A percentile compares a stretch with the other conserved stretches of the same genome.
Evolutionary conservation across 2,113 vertebrate genomes (phyloP).

Genomic region (Probosciger aterrimus): DNA sequence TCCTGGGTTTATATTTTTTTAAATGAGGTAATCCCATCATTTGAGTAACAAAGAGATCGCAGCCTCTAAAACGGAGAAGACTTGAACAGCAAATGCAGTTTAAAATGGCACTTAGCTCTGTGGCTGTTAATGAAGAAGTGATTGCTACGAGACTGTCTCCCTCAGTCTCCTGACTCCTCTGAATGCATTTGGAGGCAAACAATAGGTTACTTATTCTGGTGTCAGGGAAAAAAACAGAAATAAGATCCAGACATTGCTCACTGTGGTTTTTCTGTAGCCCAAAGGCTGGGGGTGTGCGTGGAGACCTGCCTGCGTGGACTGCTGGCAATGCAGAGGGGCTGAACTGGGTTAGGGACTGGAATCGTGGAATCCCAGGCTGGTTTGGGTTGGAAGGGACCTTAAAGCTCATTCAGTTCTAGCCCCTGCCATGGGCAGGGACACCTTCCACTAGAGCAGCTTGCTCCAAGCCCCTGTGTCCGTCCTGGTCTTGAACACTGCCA

Average conservation of each 20-base stretch:
- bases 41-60: background rate
- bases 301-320: background rate
- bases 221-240: background rate
- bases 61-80: background rate
- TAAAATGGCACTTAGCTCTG: background rate
- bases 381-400: background rate
- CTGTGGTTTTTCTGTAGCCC: background rate
- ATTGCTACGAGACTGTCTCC: background rate
- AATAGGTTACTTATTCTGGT: background rate
- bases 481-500: no score
- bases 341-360: background rate
- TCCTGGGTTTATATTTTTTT: constrained; percentile 24
- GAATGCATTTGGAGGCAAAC: background rate
- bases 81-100: background rate
- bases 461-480: no score
- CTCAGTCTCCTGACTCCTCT: background rate
- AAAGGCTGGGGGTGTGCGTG: background rate
- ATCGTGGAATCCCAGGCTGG: background rate
- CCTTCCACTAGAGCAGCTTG: background rate
- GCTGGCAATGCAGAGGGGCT: fast-evolving
- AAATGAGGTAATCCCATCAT: constrained; percentile 2
- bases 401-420: background rate
- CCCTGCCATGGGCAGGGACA: background rate
- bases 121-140: background rate
- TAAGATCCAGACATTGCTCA: background rate